Percentiles rank a stretch among this genome's conserved stretches.
Conservation (phyloP, 2,888 invertebrate species). For the Stenotaenia linearis region DNA sequence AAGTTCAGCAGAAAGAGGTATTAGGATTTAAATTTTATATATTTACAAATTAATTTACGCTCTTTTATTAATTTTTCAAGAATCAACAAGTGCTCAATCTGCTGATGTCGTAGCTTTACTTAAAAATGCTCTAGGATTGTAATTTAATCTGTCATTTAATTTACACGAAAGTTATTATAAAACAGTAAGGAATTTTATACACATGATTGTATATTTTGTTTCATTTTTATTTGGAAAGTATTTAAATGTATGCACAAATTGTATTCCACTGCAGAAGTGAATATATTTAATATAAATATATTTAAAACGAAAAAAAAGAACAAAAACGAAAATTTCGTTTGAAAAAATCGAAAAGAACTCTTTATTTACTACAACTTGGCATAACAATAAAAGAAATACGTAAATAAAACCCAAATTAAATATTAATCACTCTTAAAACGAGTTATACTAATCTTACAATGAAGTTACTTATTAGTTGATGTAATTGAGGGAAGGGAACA, state of each 20-base stretch:
- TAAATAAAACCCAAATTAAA: too few relatives aligned
- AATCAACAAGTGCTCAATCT: slow-evolving; percentile 38
- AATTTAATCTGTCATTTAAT: too few relatives aligned
- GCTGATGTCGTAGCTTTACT: slow-evolving; percentile 71
- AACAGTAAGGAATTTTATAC: background rate
- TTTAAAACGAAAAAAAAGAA: background rate
- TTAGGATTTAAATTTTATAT: slow-evolving; percentile 32
- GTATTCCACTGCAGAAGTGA: background rate
- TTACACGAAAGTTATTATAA: too few relatives aligned
- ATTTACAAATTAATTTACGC: background rate
- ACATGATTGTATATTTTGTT: background rate
- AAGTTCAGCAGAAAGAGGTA: slow-evolving; percentile 58
- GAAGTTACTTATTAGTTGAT: background rate
- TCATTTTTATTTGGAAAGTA: too few relatives aligned
- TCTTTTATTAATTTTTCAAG: slow-evolving; percentile 37
- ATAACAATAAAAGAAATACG: background rate
- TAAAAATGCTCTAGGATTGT: slow-evolving; percentile 68
- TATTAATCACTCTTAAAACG: background rate
- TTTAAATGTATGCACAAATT: background rate
- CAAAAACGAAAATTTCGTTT: background rate
- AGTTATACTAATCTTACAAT: background rate
- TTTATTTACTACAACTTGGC: background rate
- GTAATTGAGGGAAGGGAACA: background rate
- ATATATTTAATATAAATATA: background rate
- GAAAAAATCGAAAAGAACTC: background rate